Evolutionary conservation across 2,797 vertebrate species (phyloP).

Genomic region (Crocidura indochinensis): DNA sequence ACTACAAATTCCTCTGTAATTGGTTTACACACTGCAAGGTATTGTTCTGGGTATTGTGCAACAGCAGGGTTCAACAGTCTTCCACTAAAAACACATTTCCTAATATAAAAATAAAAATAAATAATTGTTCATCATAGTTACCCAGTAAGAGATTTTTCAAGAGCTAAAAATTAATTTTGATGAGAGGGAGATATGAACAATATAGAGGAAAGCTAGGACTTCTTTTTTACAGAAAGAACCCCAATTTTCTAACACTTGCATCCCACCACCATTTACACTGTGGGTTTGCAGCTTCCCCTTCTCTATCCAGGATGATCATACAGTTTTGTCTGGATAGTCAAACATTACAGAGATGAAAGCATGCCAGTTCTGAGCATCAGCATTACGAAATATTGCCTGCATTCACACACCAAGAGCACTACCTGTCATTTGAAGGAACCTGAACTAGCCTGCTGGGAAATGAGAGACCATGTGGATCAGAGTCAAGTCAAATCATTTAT

Average conservation of each 20-base stretch:
- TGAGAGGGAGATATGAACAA: background rate
- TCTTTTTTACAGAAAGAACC: background rate
- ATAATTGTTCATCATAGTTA: background rate
- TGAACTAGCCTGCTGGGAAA: slow-evolving; percentile 10
- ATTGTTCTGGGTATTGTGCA: background rate
- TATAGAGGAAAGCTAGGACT: background rate
- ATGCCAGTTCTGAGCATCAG: background rate
- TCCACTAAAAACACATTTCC: background rate
- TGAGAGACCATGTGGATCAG: slow-evolving; percentile 1
- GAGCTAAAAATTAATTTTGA: background rate
- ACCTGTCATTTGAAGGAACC: background rate
- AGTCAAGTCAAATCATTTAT: slow-evolving; percentile 42
- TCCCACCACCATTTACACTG: background rate
- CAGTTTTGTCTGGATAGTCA: background rate
- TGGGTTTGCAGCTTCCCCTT: background rate
- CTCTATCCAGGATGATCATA: background rate
- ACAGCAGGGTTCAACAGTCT: background rate
- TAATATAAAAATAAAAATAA: slow-evolving; percentile 32
- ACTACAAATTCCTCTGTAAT: background rate
- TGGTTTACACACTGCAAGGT: background rate
- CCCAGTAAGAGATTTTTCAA: background rate
- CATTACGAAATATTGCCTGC: background rate
- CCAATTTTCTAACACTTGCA: background rate
- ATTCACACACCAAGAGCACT: background rate
- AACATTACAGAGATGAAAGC: background rate